Evolutionary conservation across 2,888 invertebrate genomes (phyloP), one percentile per base, ranked within the genome.

Genomic region (Melieria omissa): DNA sequence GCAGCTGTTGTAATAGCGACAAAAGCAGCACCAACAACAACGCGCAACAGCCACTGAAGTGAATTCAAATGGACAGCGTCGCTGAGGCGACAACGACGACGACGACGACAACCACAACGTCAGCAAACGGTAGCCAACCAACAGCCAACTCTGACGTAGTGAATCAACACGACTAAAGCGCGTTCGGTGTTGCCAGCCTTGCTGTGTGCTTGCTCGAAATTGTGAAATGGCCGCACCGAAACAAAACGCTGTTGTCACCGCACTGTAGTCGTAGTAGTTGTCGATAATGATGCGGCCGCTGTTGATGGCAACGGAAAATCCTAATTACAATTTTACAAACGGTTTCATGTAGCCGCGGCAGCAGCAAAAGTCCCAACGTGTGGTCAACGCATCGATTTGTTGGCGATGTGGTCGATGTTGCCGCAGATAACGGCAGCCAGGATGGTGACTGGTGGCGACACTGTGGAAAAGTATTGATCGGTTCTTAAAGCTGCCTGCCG

Each of bases 291-390:
- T 49, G 29, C 2, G 29, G 29, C 29, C 29, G 2, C 29, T 29
- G 1, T 29, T 29, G 29, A 29, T 3, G 8, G 14, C 14, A 8
- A 5, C 58, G 58, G 58, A 41, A 58, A 58, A 58, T 52, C 52
- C 7, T 52, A 52, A 52, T 52, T 52, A 52, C 52, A 52, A 52
- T 52, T 52, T 52, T 12, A 52, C 52, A 52, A 52, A 52, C 52
- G 52, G 12, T 52, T 52, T 52, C n/a, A 29, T 29, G 41, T 29
- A 47, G 68, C 6, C 14, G 54, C 12, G 5, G 4, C n/a, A 57
- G 45, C 1, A 29, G 79, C 74, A 81, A 78, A 78, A 75, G 73
- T 4, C 12, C 52, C 44, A 63, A 72, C 29, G 29, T 29, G 29
- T 29, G 29, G 29, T 3, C 29, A 29, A 29, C 29, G 29, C 29